These are phyloP conservation scores for Etheostoma spectabile DNA, from an alignment of 2,113 vertebrate species.

Conservation along the genomic window DNA sequence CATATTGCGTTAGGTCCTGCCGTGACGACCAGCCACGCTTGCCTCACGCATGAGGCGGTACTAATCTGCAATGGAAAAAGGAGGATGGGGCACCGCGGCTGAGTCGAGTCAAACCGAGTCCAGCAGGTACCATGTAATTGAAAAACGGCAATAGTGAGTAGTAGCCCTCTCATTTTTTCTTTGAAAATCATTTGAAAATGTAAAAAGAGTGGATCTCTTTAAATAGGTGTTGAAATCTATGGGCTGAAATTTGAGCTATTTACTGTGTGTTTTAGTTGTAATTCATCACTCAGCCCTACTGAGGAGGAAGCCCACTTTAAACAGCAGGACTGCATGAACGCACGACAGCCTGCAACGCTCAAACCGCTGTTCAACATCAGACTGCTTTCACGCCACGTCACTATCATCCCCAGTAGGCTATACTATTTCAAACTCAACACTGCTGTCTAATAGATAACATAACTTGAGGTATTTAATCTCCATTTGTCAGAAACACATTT, in stretches of 20 bases:
- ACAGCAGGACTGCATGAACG: not conserved
- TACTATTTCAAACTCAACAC: not conserved
- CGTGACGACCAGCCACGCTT: too few species aligned
- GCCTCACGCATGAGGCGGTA: too few species aligned
- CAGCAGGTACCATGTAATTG: too few species aligned
- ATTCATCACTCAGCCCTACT: not conserved
- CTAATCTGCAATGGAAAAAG: too few species aligned
- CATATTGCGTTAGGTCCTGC: too few species aligned
- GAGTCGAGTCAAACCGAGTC: too few species aligned
- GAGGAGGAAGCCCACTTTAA: not conserved
- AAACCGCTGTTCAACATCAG: not conserved
- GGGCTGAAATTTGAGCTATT: not conserved
- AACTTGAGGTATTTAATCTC: constrained; percentile 1
- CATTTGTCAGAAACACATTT: constrained; percentile 32
- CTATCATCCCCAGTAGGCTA: not conserved
- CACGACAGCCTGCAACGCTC: not conserved
- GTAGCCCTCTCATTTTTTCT: not conserved
- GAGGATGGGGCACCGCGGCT: too few species aligned
- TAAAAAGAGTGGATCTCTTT: not conserved
- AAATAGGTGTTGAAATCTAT: not conserved
- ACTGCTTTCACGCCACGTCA: not conserved
- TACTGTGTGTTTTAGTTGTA: not conserved
- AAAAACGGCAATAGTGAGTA: not conserved
- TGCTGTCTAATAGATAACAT: constrained; percentile 6
- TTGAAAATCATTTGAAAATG: not conserved